Evolutionary conservation across 2,888 invertebrate genomes (phyloP).

Genomic region (Adelphocoris suturalis): DNA sequence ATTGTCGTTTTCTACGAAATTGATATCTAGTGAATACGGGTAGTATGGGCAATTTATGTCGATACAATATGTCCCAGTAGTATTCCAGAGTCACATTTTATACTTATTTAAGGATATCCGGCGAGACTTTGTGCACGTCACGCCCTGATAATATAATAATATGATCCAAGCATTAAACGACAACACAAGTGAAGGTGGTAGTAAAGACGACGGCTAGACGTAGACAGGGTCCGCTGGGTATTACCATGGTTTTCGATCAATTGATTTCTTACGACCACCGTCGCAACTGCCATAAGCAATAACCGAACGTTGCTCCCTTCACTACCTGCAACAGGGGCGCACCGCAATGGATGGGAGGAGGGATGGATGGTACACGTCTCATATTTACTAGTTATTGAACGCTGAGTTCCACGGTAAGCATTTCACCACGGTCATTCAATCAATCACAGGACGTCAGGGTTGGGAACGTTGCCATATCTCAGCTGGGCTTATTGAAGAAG

Average conservation of each 20-base stretch:
- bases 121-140: too few relatives aligned
- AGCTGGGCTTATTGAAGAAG: constrained; percentile 4
- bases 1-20: too few relatives aligned
- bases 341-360: neutral
- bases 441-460: constrained; percentile 14
- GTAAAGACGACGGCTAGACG: neutral
- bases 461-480: constrained; percentile 7
- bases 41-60: too few relatives aligned
- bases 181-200: neutral
- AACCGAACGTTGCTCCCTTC: neutral
- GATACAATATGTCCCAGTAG: too few relatives aligned
- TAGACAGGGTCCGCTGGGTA: neutral
- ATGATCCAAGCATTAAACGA: too few relatives aligned
- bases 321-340: neutral
- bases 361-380: neutral
- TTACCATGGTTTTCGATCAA: neutral
- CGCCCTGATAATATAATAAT: too few relatives aligned
- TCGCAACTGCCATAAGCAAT: neutral
- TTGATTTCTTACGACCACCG: neutral
- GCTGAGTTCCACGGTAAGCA: constrained; percentile 3
- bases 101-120: too few relatives aligned
- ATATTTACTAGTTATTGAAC: constrained; percentile 11
- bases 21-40: too few relatives aligned
- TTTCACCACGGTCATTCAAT: constrained; percentile 27
- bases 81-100: too few relatives aligned